Evolutionary conservation across 2,888 invertebrate genomes (phyloP).

Genomic region (Blastobasis lacticolella): DNA sequence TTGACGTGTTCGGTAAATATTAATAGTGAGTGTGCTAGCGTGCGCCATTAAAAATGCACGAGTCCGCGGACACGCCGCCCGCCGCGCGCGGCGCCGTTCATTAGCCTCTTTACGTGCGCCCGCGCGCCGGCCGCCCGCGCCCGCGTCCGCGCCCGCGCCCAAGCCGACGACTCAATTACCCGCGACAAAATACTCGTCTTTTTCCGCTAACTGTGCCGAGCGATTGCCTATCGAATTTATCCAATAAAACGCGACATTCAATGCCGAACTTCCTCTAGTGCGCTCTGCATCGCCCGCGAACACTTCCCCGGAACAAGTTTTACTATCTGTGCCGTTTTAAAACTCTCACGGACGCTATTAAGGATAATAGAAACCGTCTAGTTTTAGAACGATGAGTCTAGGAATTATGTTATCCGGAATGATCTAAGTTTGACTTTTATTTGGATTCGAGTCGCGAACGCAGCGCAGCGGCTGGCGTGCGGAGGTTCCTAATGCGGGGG

Average conservation of each 20-base stretch:
- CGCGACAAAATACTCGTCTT: conserved; percentile 19
- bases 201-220: conserved; percentile 31
- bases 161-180: conserved; percentile 26
- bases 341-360: conserved; percentile 69
- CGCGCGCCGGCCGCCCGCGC: conserved; percentile 10
- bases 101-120: conserved; percentile 46
- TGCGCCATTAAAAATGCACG: conserved; percentile 72
- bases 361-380: conserved; percentile 69
- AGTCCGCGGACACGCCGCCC: conserved; percentile 61
- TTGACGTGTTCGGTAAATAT: conserved; percentile 75
- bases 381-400: conserved; percentile 53
- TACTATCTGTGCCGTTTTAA: conserved; percentile 64
- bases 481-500: conserved; percentile 22
- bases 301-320: conserved; percentile 62
- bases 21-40: conserved; percentile 71
- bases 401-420: conserved; percentile 60
- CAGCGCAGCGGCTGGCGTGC: conserved; percentile 4
- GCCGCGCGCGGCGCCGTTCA: conserved; percentile 40
- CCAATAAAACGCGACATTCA: conserved; percentile 62
- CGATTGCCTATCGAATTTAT: conserved; percentile 48
- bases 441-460: conserved; percentile 33
- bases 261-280: conserved; percentile 53
- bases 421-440: conserved; percentile 64
- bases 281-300: conserved; percentile 54
- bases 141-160: conserved; percentile 16